phyloP scores from a whole-genome alignment of 2,888 invertebrate species.

The Tetropium fuscum region DNA sequence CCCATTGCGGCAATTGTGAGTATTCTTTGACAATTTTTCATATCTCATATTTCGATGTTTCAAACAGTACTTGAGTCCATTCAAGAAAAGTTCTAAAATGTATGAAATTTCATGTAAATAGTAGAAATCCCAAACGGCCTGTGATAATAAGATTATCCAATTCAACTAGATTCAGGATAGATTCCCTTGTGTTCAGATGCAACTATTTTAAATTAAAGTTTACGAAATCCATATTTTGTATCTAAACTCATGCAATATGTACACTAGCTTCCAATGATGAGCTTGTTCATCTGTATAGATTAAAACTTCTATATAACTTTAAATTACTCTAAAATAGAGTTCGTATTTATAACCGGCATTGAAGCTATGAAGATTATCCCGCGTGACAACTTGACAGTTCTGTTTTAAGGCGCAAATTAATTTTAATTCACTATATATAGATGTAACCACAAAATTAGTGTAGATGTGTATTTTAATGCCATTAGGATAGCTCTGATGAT shows the following conservation, averaged over 20 bases:
- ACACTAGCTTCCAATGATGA: slow-evolving; percentile 1
- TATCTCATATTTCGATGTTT: no score
- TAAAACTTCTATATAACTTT: slow-evolving; percentile 6
- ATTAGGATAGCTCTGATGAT: neutral
- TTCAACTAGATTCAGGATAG: no score
- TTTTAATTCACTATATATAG: slow-evolving; percentile 7
- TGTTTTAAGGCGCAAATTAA: slow-evolving; percentile 10
- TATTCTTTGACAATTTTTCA: no score
- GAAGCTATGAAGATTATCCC: slow-evolving; percentile 5
- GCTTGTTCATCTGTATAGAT: slow-evolving; percentile 3
- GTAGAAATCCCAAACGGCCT: no score
- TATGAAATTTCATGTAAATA: no score
- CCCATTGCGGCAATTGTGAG: no score
- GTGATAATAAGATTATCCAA: no score
- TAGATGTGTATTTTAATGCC: neutral
- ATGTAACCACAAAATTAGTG: neutral
- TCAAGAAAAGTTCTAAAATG: no score
- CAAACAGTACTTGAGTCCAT: no score
- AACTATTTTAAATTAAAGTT: no score
- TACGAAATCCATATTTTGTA: no score
- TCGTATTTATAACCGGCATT: neutral
- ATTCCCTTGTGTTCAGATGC: no score
- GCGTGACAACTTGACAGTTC: slow-evolving; percentile 20
- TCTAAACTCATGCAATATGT: neutral
- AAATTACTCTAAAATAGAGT: slow-evolving; percentile 1